A percentile compares a stretch with the other conserved stretches of the same genome.
phyloP scores from a whole-genome alignment of 1,140 invertebrate genomes.

The Sweltsa coloradensis region DNA sequence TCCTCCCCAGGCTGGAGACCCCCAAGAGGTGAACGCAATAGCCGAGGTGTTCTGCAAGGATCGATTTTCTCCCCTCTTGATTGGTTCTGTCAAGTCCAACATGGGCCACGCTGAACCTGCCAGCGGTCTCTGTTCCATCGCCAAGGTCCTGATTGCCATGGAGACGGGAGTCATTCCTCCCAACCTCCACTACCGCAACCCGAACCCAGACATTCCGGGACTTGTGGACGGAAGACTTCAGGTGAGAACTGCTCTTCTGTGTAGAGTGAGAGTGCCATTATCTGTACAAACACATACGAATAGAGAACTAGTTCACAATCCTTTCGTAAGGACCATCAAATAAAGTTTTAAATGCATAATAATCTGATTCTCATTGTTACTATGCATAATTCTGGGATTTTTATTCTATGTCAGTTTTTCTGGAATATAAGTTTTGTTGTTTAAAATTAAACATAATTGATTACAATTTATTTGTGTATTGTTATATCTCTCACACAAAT shows the following conservation, averaged over 20 bases:
- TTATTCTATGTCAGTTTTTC: too few relatives aligned
- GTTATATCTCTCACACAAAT: too few relatives aligned
- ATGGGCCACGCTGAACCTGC: constrained; percentile 50
- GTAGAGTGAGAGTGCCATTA: neutral
- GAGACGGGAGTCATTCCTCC: constrained; percentile 59
- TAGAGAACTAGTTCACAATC: too few relatives aligned
- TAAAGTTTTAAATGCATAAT: too few relatives aligned
- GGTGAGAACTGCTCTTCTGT: constrained; percentile 26
- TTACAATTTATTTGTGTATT: too few relatives aligned
- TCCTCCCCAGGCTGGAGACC: constrained; percentile 39
- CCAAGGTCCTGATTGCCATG: constrained; percentile 41
- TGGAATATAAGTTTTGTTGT: too few relatives aligned
- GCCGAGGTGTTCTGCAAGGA: constrained; percentile 42
- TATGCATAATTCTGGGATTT: too few relatives aligned
- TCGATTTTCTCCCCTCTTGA: constrained; percentile 34
- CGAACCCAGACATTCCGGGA: constrained; percentile 58
- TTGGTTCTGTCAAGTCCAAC: constrained; percentile 49
- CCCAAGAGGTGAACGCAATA: constrained; percentile 49
- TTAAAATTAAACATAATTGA: too few relatives aligned
- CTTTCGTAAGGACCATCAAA: too few relatives aligned
- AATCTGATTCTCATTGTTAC: too few relatives aligned
- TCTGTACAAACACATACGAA: neutral
- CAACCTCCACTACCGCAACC: constrained; percentile 62
- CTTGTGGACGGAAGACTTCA: constrained; percentile 54
- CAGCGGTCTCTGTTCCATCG: constrained; percentile 26